Evolutionary conservation across 2,797 vertebrate genomes (phyloP).

Genomic region (Ceryle rudis): DNA sequence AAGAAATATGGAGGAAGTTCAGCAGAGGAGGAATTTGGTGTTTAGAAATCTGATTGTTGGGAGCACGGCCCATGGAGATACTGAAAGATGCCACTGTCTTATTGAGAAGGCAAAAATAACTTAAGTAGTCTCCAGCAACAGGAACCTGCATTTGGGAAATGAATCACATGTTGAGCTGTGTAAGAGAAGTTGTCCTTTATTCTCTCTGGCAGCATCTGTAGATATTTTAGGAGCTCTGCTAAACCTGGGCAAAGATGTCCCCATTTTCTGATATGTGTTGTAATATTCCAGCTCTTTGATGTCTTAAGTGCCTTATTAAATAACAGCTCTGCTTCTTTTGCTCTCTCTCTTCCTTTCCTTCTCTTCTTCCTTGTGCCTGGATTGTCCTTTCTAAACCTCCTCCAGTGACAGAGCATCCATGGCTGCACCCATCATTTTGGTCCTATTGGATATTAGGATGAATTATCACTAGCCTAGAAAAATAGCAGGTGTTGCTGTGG

Average conservation of each 20-base stretch:
- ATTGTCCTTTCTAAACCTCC: not conserved
- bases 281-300: not conserved
- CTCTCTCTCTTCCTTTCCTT: not conserved
- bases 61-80: not conserved
- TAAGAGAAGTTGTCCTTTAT: not conserved
- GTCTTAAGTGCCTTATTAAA: not conserved
- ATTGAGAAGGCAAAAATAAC: not conserved
- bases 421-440: not conserved
- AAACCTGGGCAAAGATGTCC: not conserved
- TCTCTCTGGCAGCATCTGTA: not conserved
- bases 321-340: not conserved
- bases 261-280: not conserved
- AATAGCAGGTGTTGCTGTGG: not conserved
- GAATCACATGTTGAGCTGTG: not conserved
- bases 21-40: not conserved
- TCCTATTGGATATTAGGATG: not conserved
- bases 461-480: not conserved
- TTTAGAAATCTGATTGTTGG: not conserved
- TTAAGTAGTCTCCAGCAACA: fast-evolving
- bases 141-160: not conserved
- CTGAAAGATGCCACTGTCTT: not conserved
- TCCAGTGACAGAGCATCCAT: not conserved
- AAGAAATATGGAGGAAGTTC: not conserved
- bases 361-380: not conserved
- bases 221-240: constrained; percentile 20